Evolutionary conservation across 2,113 vertebrate species (phyloP).

Genomic region (Eulemur macaco): DNA sequence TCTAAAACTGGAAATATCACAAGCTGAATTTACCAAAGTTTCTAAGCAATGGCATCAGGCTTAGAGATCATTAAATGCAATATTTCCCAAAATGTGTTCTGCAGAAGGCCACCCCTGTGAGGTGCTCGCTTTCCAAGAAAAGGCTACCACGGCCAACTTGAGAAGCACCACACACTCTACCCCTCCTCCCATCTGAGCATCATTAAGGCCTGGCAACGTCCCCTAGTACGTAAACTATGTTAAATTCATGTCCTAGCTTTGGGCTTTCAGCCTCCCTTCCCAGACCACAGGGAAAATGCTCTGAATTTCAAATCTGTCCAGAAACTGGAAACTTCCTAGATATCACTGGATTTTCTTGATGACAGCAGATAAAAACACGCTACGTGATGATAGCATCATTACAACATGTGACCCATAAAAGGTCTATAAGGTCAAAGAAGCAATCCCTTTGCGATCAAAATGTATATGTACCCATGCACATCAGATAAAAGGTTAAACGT

Average conservation of each 20-base stretch:
- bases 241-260: not conserved
- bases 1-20: not conserved
- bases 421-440: not conserved
- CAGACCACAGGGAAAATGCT: not conserved
- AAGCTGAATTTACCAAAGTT: not conserved
- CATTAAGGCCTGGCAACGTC: fast-evolving
- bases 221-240: not conserved
- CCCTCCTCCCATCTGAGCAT: not conserved
- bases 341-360: not conserved
- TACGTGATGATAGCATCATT: not conserved
- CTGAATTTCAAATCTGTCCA: not conserved
- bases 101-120: not conserved
- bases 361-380: not conserved
- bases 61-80: not conserved
- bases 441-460: not conserved
- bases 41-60: not conserved
- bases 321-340: not conserved
- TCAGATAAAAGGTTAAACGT: not conserved
- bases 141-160: not conserved
- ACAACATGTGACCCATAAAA: not conserved
- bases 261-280: not conserved
- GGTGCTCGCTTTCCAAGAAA: not conserved
- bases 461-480: not conserved
- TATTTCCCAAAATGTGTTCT: not conserved
- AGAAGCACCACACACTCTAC: no score